phyloP scores from a whole-genome alignment of 2,797 vertebrate species.

The Acanthornis magna region DNA sequence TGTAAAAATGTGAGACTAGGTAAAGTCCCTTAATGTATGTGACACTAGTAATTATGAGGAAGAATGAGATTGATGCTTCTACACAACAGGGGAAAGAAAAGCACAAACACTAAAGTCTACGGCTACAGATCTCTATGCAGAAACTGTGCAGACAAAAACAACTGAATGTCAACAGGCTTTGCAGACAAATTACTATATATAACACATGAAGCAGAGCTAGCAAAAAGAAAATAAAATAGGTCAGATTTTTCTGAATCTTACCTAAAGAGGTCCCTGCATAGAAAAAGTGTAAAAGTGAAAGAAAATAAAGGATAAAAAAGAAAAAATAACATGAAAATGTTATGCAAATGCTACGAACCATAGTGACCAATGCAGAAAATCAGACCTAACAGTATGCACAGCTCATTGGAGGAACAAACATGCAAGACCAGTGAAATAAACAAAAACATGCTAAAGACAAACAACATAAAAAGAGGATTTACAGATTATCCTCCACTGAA shows the following conservation, averaged over 20 bases:
- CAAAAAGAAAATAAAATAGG: constrained; percentile 8
- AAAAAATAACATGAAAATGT: neutral
- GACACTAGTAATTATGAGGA: neutral
- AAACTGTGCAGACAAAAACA: neutral
- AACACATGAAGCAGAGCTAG: neutral
- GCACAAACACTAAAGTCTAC: neutral
- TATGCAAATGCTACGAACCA: neutral
- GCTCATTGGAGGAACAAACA: neutral
- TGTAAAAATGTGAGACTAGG: neutral
- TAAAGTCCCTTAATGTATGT: neutral
- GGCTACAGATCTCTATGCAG: neutral
- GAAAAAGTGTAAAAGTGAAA: neutral
- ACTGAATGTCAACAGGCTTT: constrained; percentile 1
- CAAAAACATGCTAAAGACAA: neutral
- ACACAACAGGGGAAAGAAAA: neutral
- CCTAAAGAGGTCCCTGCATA: constrained; percentile 47
- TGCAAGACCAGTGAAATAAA: neutral
- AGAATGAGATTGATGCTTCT: neutral
- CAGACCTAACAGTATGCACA: neutral
- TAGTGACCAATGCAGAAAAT: neutral
- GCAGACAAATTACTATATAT: constrained; percentile 27
- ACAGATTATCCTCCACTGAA: neutral
- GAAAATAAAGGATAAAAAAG: neutral
- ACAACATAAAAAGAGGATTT: neutral
- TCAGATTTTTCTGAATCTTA: constrained; percentile 45